These are phyloP conservation scores for Rhagonycha lutea DNA, from an alignment of 2,888 invertebrate genomes.

Conservation along the genomic window DNA sequence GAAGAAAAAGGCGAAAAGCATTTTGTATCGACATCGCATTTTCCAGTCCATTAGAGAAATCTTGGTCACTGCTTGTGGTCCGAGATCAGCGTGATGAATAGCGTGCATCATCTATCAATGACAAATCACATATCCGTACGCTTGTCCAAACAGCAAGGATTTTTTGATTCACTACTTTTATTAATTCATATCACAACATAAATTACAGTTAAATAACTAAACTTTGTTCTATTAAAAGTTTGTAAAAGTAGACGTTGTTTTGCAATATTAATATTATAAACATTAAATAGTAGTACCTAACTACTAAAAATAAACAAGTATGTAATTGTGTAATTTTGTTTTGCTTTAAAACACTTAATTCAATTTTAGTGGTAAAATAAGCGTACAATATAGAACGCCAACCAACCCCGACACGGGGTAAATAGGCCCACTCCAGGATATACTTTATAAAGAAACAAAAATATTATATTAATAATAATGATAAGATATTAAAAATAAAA, in stretches of 20 bases:
- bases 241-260: background rate
- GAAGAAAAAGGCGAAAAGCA: constrained; percentile 20
- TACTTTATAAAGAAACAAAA: too few relatives aligned
- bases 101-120: constrained; percentile 55
- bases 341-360: too few relatives aligned
- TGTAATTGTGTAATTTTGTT: too few relatives aligned
- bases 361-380: too few relatives aligned
- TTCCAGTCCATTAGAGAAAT: constrained; percentile 48
- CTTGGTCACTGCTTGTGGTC: constrained; percentile 41
- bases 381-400: too few relatives aligned
- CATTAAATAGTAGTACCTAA: background rate
- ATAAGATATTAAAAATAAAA: too few relatives aligned
- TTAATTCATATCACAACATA: constrained; percentile 22
- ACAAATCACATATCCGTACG: constrained; percentile 54
- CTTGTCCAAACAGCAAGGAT: constrained; percentile 37
- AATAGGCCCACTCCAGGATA: too few relatives aligned
- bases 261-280: background rate
- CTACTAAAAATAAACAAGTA: too few relatives aligned
- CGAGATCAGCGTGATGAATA: constrained; percentile 48
- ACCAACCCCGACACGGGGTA: too few relatives aligned
- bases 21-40: constrained; percentile 47
- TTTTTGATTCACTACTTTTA: constrained; percentile 37
- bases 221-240: background rate
- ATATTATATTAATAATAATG: too few relatives aligned
- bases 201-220: background rate